Evolutionary conservation across 2,113 vertebrate species (phyloP).

Genomic region (Eidolon helvum): DNA sequence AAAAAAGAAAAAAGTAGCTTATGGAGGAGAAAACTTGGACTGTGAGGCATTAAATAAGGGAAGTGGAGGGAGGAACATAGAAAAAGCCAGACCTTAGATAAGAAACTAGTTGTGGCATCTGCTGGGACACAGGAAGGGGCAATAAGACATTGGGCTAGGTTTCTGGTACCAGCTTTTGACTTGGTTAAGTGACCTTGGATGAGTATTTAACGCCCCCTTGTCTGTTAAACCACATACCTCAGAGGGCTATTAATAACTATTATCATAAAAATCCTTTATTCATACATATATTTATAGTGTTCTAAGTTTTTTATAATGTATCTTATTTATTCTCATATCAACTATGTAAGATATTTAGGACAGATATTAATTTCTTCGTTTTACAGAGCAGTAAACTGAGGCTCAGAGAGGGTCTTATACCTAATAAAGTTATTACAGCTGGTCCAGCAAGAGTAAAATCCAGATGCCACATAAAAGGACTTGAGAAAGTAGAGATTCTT

Average conservation of each 20-base stretch:
- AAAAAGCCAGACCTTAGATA: neutral
- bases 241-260: neutral
- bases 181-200: neutral
- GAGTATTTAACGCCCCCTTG: neutral
- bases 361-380: neutral
- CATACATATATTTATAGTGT: neutral
- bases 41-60: neutral
- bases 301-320: neutral
- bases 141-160: neutral
- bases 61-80: neutral
- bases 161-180: neutral
- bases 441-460: neutral
- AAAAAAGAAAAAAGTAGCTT: neutral
- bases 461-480: neutral
- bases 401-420: neutral
- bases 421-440: neutral
- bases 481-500: neutral
- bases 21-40: neutral
- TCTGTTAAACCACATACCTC: neutral
- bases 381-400: constrained; percentile 9
- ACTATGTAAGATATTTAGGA: neutral
- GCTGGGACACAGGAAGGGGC: neutral
- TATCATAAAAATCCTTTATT: neutral
- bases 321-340: neutral
- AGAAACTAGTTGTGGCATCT: neutral